Conservation (phyloP, 2,888 invertebrate species). For the Eulithis prunata region DNA sequence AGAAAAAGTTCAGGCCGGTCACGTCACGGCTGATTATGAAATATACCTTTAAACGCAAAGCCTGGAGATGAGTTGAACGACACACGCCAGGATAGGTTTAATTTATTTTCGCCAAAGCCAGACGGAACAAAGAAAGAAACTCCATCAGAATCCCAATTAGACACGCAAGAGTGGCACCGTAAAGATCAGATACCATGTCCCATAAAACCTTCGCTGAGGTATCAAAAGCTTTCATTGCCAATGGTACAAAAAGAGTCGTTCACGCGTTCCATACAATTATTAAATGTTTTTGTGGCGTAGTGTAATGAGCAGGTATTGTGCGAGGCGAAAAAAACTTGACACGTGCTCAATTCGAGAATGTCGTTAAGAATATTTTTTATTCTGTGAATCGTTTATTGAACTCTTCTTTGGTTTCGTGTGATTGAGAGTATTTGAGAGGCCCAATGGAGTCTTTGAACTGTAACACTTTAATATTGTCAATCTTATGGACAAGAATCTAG, state of each 20-base stretch:
- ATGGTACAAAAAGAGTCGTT: conserved; percentile 43
- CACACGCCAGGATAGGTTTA: neutral
- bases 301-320: conserved; percentile 50
- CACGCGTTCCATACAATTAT: conserved; percentile 51
- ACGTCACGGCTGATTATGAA: too few relatives aligned
- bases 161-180: neutral
- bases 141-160: conserved; percentile 14
- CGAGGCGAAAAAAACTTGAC: conserved; percentile 38
- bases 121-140: conserved; percentile 1
- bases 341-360: conserved; percentile 29
- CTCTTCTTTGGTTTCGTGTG: neutral
- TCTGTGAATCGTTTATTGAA: conserved; percentile 6
- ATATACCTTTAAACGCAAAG: too few relatives aligned
- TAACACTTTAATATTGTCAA: too few relatives aligned
- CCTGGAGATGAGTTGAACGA: too few relatives aligned
- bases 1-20: too few relatives aligned
- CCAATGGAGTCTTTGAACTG: neutral
- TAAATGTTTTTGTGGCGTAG: conserved; percentile 48
- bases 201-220: conserved; percentile 21
- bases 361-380: conserved; percentile 14
- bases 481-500: too few relatives aligned
- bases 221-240: conserved; percentile 26
- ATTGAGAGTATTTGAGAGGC: neutral
- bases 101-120: neutral
- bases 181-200: conserved; percentile 1